phyloP scores from a whole-genome alignment of 2,113 vertebrate species.

The Forbesichthys agassizii region DNA sequence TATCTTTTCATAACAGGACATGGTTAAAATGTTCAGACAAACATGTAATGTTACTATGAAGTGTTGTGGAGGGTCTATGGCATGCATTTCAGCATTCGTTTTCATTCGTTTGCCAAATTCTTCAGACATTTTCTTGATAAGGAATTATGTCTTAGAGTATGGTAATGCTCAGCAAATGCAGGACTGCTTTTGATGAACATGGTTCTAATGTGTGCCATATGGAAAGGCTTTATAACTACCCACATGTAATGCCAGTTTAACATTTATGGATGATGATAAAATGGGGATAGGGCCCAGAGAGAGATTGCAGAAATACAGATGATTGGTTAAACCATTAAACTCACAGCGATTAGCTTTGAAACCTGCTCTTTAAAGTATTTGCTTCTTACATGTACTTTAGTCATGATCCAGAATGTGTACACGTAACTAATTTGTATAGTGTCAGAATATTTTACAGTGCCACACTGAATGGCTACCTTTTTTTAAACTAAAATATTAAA shows the following conservation, averaged over 20 bases:
- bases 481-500: no score
- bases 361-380: neutral
- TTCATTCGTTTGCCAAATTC: neutral
- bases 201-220: neutral
- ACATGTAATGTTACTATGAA: neutral
- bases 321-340: neutral
- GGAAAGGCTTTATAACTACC: neutral
- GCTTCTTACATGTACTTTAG: neutral
- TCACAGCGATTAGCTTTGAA: neutral
- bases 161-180: neutral
- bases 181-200: neutral
- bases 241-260: neutral
- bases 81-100: neutral
- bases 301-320: neutral
- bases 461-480: no score
- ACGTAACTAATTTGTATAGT: neutral
- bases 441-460: neutral
- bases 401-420: neutral
- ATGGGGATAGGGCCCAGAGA: neutral
- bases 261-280: neutral
- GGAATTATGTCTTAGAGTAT: neutral
- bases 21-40: neutral
- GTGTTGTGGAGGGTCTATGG: neutral
- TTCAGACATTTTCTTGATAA: neutral
- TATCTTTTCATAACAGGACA: neutral